Base-by-base conservation (phyloP, 2,888 invertebrate genomes). In the Bugula neritina region DNA sequence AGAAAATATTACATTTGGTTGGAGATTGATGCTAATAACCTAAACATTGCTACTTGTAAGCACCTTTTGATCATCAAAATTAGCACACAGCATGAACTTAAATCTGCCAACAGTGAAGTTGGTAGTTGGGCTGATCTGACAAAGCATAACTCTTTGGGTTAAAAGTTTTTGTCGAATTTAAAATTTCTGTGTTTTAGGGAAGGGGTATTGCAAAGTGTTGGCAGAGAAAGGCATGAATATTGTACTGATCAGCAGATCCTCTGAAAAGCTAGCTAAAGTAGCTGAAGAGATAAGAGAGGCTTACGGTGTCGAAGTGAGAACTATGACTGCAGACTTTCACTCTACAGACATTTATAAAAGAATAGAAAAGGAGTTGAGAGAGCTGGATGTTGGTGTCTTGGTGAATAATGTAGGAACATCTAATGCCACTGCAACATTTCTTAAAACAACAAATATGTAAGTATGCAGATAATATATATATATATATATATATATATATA, bases 201-300 rank as follows among this genome's bases (percentile, higher is more conserved):
- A 63, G 31, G 63, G 17, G 5, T 63, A 29, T 63, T 27, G 31
- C 3, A 31, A 63, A 31, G 29, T n/a, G 21, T n/a, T 63, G 29
- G 63, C 63, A 25, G 17, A 63, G 31, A 63, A n/a, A 31, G 63
- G 63, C 10, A 13, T 63, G 31, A 31, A 63, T 34, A 63, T 63
- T 34, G 31, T 63, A 34, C 31, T 63, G 3, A 34, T 63, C 29
- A 63, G 63, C 31, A 63, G 63, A 63, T 63, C 63, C 5, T 1
- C 27, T 31, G 34, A 34, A 5, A 63, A 63, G 31, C 34, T 63
- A 1, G 2, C 63, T 31, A 63, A 3, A 63, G 63, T 63, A 13
- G 63, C 63, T 13, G 31, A 63, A 1, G 63, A 63, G 34, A 63
- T 63, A 63, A 63, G 31, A n/a, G 27, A 27, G 10, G 31, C 5